Percentiles rank a stretch among this genome's conserved stretches.
phyloP scores from a whole-genome alignment of 2,888 invertebrate species.

The Portevinia maculata region DNA sequence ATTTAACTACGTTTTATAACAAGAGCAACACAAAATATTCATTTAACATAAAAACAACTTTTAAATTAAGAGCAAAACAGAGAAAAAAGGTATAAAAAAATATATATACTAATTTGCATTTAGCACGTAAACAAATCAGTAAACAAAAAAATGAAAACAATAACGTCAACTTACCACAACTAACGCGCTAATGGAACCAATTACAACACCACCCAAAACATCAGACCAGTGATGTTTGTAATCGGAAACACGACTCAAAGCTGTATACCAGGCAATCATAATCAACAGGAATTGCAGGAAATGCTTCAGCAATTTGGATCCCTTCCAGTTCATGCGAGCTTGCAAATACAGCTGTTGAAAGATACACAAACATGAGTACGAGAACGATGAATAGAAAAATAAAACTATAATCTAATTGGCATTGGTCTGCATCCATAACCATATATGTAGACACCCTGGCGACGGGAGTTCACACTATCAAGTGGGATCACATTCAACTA shows the following conservation, averaged over 20 bases:
- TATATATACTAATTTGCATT: slow-evolving; percentile 29
- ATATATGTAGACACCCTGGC: background rate
- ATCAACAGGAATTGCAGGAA: slow-evolving; percentile 92
- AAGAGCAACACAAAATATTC: no score
- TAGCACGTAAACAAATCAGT: slow-evolving; percentile 1
- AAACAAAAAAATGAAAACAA: slow-evolving; percentile 31
- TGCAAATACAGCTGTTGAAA: slow-evolving; percentile 91
- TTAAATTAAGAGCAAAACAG: background rate
- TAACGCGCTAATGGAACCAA: slow-evolving; percentile 88
- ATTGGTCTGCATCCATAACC: slow-evolving; percentile 4
- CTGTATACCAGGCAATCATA: slow-evolving; percentile 92
- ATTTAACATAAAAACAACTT: no score
- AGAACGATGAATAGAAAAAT: background rate
- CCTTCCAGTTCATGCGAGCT: slow-evolving; percentile 91
- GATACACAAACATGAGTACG: slow-evolving; percentile 25
- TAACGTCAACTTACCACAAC: slow-evolving; percentile 87
- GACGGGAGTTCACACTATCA: slow-evolving; percentile 17
- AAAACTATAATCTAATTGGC: slow-evolving; percentile 22
- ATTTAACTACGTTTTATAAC: no score
- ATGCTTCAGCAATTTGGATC: slow-evolving; percentile 91
- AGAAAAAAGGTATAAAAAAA: slow-evolving; percentile 10
- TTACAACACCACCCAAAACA: slow-evolving; percentile 91
- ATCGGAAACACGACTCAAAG: slow-evolving; percentile 95
- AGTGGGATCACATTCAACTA: slow-evolving; percentile 76
- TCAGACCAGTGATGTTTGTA: slow-evolving; percentile 99